phyloP scores from a whole-genome alignment of 2,888 invertebrate genomes.

The Rhamphomyia laevipes region DNA sequence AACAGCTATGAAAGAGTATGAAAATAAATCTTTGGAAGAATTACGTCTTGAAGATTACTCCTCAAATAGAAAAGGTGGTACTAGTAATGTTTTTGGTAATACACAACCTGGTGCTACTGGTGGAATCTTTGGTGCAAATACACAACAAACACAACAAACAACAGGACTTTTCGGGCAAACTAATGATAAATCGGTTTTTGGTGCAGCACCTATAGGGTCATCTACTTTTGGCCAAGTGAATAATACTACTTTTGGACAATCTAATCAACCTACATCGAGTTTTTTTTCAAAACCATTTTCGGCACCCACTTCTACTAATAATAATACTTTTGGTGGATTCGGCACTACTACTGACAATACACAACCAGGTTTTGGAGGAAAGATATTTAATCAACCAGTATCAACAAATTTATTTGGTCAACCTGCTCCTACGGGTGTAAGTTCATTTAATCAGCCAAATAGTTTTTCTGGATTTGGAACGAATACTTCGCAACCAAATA shows the following conservation, averaged over 20 bases:
- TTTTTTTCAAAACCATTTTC: slow-evolving; percentile 56
- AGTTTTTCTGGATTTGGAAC: slow-evolving; percentile 35
- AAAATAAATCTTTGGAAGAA: slow-evolving; percentile 88
- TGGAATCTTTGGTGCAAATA: slow-evolving; percentile 41
- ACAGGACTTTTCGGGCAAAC: slow-evolving; percentile 41
- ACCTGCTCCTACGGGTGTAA: slow-evolving; percentile 44
- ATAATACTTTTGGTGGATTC: slow-evolving; percentile 25
- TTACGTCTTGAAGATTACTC: slow-evolving; percentile 86
- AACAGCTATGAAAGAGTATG: slow-evolving; percentile 98
- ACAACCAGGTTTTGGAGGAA: slow-evolving; percentile 32
- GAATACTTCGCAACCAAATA: slow-evolving; percentile 23
- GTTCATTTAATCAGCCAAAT: slow-evolving; percentile 34
- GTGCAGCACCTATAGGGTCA: slow-evolving; percentile 16
- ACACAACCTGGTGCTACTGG: slow-evolving; percentile 31
- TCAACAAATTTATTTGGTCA: slow-evolving; percentile 41
- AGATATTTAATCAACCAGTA: slow-evolving; percentile 42
- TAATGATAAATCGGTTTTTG: slow-evolving; percentile 45
- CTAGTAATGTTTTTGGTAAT: slow-evolving; percentile 42
- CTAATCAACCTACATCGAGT: slow-evolving; percentile 45
- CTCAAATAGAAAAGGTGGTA: slow-evolving; percentile 74
- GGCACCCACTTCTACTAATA: slow-evolving; percentile 39
- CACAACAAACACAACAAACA: slow-evolving; percentile 32
- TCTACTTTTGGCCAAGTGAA: slow-evolving; percentile 38
- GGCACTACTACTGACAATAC: slow-evolving; percentile 26
- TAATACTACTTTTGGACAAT: slow-evolving; percentile 40